Percentiles rank a stretch among this genome's conserved stretches.
phyloP scores from a whole-genome alignment of 2,888 invertebrate genomes.

The Cremastinae sp. region DNA sequence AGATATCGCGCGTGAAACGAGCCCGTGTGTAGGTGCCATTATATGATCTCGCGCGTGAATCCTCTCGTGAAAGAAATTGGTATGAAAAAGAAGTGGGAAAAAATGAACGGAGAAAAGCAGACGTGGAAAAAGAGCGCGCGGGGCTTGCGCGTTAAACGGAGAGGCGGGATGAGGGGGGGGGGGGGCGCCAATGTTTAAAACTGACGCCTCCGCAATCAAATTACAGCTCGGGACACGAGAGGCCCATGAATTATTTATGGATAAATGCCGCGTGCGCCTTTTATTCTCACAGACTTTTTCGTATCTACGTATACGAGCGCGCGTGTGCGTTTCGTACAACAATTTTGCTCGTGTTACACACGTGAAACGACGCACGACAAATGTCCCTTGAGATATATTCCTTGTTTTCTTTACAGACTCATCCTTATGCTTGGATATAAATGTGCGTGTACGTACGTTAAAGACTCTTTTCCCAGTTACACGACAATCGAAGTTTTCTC shows the following conservation, averaged over 20 bases:
- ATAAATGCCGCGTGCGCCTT: slow-evolving; percentile 72
- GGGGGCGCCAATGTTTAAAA: slow-evolving; percentile 74
- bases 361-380: slow-evolving; percentile 26
- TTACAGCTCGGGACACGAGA: slow-evolving; percentile 75
- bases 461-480: slow-evolving; percentile 27
- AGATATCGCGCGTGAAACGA: slow-evolving; percentile 54
- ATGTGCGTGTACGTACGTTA: not conserved
- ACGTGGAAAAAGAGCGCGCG: not conserved
- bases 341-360: not conserved
- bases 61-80: slow-evolving; percentile 61
- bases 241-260: slow-evolving; percentile 77
- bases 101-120: not conserved
- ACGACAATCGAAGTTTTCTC: not conserved
- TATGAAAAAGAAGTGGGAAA: no score
- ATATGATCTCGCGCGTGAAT: slow-evolving; percentile 63
- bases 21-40: slow-evolving; percentile 71
- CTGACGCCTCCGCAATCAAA: slow-evolving; percentile 78
- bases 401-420: slow-evolving; percentile 2
- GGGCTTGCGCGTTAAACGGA: slow-evolving; percentile 50
- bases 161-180: slow-evolving; percentile 63
- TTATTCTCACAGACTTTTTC: slow-evolving; percentile 48
- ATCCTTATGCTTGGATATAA: not conserved
- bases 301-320: not conserved
- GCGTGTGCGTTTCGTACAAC: not conserved
- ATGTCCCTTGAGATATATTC: slow-evolving; percentile 32